These are phyloP conservation scores for Neelides sp. DNA, from an alignment of 1,140 invertebrate species.

Conservation along the genomic window DNA sequence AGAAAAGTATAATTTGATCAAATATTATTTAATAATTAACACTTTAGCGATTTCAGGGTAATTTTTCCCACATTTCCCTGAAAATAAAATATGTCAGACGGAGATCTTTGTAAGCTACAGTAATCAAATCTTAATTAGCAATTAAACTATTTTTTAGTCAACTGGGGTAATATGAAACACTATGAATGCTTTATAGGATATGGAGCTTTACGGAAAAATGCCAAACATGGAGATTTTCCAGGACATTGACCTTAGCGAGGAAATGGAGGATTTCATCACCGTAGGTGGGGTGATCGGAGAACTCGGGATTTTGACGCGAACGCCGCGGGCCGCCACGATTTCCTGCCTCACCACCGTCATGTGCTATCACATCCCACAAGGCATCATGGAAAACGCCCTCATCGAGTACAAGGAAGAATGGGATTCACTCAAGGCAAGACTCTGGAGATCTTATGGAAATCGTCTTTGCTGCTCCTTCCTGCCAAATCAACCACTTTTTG, in stretches of 20 bases:
- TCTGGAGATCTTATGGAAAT: conserved; percentile 30
- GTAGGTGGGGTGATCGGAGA: conserved; percentile 38
- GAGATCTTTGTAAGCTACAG: no score
- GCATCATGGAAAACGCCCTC: not conserved
- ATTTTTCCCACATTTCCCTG: no score
- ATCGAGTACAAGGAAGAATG: not conserved
- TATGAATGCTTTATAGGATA: not conserved
- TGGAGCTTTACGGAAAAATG: conserved; percentile 16
- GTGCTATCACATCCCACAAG: conserved; percentile 23
- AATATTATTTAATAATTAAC: no score
- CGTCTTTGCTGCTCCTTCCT: conserved; percentile 24
- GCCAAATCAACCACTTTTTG: conserved; percentile 18
- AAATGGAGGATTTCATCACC: conserved; percentile 35
- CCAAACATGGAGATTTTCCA: conserved; percentile 14
- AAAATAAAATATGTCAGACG: conserved; percentile 38
- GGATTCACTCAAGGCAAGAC: conserved; percentile 9
- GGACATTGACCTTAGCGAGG: conserved; percentile 10
- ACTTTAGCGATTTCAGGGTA: no score
- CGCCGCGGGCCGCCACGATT: conserved; percentile 33
- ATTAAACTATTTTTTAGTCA: conserved; percentile 34
- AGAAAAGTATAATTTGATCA: conserved; percentile 36
- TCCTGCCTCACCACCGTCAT: conserved; percentile 38
- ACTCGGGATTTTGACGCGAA: conserved; percentile 35
- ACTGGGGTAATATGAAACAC: no score
- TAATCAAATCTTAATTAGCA: conserved; percentile 35